A percentile compares a stretch with the other conserved stretches of the same genome.
phyloP scores from a whole-genome alignment of 2,797 vertebrate species.

The Pogonophryne albipinna region DNA sequence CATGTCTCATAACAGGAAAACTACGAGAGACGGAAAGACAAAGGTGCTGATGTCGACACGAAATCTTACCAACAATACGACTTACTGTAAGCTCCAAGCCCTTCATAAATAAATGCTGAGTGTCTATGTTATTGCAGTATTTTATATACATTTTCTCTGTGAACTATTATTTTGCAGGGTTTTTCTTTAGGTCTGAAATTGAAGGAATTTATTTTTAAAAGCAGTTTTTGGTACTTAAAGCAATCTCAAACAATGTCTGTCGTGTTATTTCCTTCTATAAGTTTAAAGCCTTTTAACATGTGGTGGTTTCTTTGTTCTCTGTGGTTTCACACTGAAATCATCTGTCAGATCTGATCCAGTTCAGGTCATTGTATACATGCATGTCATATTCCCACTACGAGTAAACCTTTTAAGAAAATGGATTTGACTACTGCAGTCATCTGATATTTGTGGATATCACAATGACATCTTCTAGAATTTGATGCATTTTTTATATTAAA shows the following conservation, averaged over 20 bases:
- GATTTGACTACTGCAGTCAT: fast-evolving
- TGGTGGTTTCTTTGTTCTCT: too few relatives aligned
- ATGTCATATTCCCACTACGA: neutral
- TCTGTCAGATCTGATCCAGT: constrained; percentile 14
- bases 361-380: neutral
- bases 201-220: neutral
- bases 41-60: neutral
- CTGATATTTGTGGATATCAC: neutral
- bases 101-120: neutral
- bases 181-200: neutral
- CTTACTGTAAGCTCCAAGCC: neutral
- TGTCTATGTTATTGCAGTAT: neutral
- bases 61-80: neutral
- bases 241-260: too few relatives aligned
- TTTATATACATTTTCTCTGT: neutral
- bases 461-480: neutral
- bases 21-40: neutral
- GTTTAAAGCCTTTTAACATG: neutral
- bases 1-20: constrained; percentile 18
- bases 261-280: too few relatives aligned
- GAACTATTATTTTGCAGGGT: neutral
- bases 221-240: neutral
- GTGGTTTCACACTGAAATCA: neutral
- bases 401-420: neutral
- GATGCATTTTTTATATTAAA: neutral